Conservation (phyloP, 1,140 invertebrate genomes). For the Orius insidiosus region DNA sequence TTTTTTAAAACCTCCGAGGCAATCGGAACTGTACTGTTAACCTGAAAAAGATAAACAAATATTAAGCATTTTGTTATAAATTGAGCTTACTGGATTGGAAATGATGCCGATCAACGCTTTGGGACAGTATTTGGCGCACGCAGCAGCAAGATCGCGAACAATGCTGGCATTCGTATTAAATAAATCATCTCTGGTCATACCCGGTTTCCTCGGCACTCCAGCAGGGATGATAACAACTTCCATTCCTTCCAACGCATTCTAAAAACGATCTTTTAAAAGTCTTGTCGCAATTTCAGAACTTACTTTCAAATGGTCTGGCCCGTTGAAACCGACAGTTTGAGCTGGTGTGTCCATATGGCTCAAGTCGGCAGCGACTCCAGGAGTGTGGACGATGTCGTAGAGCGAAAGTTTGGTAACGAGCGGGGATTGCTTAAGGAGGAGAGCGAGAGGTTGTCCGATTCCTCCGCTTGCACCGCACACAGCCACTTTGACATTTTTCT, state of each 20-base stretch:
- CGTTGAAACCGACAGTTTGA: conserved; percentile 65
- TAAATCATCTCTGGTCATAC: conserved; percentile 87
- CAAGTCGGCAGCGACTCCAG: conserved; percentile 92
- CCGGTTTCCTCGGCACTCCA: conserved; percentile 94
- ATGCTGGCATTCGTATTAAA: conserved; percentile 99
- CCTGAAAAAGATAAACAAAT: conserved; percentile 25
- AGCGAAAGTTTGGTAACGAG: conserved; percentile 68
- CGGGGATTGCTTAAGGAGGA: conserved; percentile 85
- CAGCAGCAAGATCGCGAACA: conserved; percentile 71
- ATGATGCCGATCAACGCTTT: conserved; percentile 92
- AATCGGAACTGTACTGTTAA: conserved; percentile 96
- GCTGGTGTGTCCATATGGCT: conserved; percentile 89
- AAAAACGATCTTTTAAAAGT: conserved; percentile 22
- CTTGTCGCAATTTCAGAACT: neutral
- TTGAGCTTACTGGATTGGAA: conserved; percentile 85
- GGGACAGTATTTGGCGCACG: conserved; percentile 66
- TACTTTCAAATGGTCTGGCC: conserved; percentile 56
- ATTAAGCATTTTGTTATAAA: neutral
- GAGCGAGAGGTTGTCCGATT: conserved; percentile 92
- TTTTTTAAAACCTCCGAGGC: conserved; percentile 91
- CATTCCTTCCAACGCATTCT: conserved; percentile 41
- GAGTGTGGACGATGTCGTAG: conserved; percentile 93
- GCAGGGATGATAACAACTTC: conserved; percentile 93
- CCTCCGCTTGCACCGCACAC: conserved; percentile 93
- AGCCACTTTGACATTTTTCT: conserved; percentile 55